phyloP scores from a whole-genome alignment of 2,797 vertebrate species.

The Lycodopsis pacificus region DNA sequence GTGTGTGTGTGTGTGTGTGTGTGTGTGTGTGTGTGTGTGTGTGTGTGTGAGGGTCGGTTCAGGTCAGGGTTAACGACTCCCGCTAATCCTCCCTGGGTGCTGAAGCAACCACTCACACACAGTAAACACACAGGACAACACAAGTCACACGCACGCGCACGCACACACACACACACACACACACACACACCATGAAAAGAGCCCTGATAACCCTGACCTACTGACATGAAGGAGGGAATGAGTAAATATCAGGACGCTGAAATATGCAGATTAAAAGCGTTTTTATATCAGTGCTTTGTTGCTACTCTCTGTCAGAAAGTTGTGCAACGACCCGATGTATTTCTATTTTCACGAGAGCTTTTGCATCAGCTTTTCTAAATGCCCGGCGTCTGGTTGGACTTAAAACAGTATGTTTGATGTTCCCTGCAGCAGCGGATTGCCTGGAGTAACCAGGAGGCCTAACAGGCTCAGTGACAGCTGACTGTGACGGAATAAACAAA shows the following conservation, averaged over 20 bases:
- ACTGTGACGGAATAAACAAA: neutral
- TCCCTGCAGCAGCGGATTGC: constrained; percentile 4
- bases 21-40: neutral
- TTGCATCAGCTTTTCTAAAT: constrained; percentile 7
- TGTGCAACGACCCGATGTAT: neutral
- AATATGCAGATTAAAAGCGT: neutral
- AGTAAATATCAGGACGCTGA: constrained; percentile 1
- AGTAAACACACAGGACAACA: neutral
- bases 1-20: neutral
- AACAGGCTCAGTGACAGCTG: neutral
- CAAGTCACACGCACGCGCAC: constrained; percentile 6
- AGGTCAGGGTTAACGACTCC: constrained; percentile 43
- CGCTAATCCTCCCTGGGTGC: neutral
- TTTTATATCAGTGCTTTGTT: neutral
- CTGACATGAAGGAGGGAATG: neutral
- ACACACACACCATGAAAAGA: neutral
- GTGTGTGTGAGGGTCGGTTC: neutral
- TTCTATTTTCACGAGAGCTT: constrained; percentile 2
- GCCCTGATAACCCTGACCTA: constrained; percentile 8
- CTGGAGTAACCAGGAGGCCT: neutral
- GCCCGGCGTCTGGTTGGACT: neutral
- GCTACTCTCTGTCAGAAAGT: neutral
- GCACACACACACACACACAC: constrained; percentile 11
- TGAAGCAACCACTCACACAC: constrained; percentile 14
- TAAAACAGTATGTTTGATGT: neutral